Evolutionary conservation across 37 sponge, comb jelly and placozoan species (phyloP), one percentile per base, ranked within the genome.

Genomic region (Dysidea cf. avara): DNA sequence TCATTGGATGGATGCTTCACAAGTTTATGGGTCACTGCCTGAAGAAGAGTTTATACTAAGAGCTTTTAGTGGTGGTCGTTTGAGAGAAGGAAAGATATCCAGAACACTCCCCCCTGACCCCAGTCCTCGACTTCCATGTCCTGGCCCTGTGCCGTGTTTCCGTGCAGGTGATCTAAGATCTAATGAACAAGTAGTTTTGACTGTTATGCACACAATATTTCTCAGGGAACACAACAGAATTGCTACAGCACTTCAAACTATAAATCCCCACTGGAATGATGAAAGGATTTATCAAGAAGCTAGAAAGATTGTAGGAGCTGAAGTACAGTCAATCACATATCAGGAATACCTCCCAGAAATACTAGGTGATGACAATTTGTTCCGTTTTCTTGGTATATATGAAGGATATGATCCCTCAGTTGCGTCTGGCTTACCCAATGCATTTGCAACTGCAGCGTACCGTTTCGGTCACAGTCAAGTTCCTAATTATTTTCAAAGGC

Each of bases 121-220:
- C 9, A 43, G 9, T 43, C 46, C 46, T 9, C 5, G 46, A 43
- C 46, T 43, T 12, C 7, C 46, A 43, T 43, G 46, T 9, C 46
- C 46, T 43, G 46, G 35, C 14, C 3, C 46, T 68, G 6, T 25
- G 38, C 51, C 46, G 7, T 91, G 92, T 61, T 79, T 92, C 50
- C 39, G 92, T 35, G 87, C 87, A 7, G 97, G 97, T 22, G 97
- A 96, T 34, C 55, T 77, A 9, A 80, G 97, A 14, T 80, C 75
- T 53, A 96, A 93, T 63, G 97, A 96, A 50, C 97, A 96, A 66
- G 47, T 87, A 32, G 77, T 77, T 38, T 77, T 96, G 17, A 86
- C 86, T 24, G 66, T 86, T 13, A 89, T 98, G 96, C 99, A 98
- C 79, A 98, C 96, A 20, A 68, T 98, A 20, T 98, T 87, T 86